These are phyloP conservation scores for Oncorhynchus gorbuscha DNA, from an alignment of 2,113 vertebrate species.

Conservation along the genomic window DNA sequence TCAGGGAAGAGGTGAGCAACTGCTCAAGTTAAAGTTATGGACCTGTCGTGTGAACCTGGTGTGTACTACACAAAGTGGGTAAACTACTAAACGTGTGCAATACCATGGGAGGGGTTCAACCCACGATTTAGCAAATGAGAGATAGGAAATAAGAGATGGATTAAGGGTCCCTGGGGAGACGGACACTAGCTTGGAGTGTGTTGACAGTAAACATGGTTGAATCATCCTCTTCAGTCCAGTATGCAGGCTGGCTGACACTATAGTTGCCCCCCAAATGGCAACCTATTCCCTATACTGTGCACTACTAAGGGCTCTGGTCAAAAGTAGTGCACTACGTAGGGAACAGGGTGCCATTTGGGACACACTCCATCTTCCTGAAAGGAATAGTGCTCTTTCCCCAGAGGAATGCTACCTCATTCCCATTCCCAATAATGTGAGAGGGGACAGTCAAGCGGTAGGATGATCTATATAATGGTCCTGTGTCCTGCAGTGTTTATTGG, in stretches of 20 bases:
- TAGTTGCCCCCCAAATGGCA: no score
- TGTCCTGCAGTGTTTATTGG: constrained; percentile 69
- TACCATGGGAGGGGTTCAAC: not conserved
- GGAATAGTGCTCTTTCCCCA: not conserved
- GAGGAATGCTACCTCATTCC: not conserved
- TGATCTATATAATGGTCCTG: constrained; percentile 57
- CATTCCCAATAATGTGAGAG: constrained; percentile 23
- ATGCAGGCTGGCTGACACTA: not conserved
- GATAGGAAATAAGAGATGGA: constrained; percentile 16
- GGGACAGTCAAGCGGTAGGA: constrained; percentile 44
- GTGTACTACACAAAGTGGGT: constrained; percentile 11
- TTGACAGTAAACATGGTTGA: constrained; percentile 20
- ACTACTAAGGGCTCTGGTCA: not conserved
- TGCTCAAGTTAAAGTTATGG: not conserved
- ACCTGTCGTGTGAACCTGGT: constrained; percentile 43
- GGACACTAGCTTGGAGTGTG: constrained; percentile 7
- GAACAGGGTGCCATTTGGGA: no score
- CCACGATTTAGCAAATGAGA: constrained; percentile 34
- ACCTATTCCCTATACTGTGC: not conserved
- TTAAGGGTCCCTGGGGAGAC: not conserved
- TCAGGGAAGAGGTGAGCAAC: constrained; percentile 22
- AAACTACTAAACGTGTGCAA: constrained; percentile 11
- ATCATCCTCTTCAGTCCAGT: constrained; percentile 3
- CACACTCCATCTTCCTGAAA: not conserved
- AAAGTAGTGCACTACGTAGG: no score